These are phyloP conservation scores for Muraenolepis orangiensis DNA, from an alignment of 2,797 vertebrate genomes.

Conservation along the genomic window DNA sequence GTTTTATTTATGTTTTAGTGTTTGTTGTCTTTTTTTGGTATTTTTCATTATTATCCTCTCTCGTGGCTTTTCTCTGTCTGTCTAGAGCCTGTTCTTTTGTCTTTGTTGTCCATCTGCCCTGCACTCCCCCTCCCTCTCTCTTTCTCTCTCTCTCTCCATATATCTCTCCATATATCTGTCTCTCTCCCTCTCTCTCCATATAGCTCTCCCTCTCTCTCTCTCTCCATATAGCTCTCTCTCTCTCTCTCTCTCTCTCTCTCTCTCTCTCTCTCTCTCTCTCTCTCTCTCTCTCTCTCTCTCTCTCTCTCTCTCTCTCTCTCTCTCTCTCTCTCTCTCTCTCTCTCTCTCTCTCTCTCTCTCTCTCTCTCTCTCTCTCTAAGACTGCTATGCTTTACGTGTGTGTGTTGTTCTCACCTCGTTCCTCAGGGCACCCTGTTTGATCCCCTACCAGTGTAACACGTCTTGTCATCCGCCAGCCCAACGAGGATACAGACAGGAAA, in stretches of 20 bases:
- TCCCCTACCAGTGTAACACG: slow-evolving; percentile 53
- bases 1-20: no score
- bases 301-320: background rate
- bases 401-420: background rate
- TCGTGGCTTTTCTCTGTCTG: slow-evolving; percentile 7
- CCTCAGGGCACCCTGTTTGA: slow-evolving; percentile 46
- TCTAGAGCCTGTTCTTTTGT: slow-evolving; percentile 24
- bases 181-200: slow-evolving; percentile 25
- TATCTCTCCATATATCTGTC: background rate
- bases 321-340: background rate
- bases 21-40: no score
- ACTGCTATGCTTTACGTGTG: no score
- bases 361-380: slow-evolving; percentile 2
- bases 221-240: no score
- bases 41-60: slow-evolving; percentile 5
- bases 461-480: slow-evolving; percentile 50
- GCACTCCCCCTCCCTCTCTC: background rate
- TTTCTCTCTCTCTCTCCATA: background rate
- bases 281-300: slow-evolving; percentile 20
- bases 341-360: slow-evolving; percentile 15
- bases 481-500: slow-evolving; percentile 53
- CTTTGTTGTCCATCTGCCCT: slow-evolving; percentile 17
- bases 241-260: background rate
- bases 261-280: slow-evolving; percentile 16
- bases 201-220: background rate